phyloP scores from a whole-genome alignment of 2,797 vertebrate genomes.

The Falco berigora region DNA sequence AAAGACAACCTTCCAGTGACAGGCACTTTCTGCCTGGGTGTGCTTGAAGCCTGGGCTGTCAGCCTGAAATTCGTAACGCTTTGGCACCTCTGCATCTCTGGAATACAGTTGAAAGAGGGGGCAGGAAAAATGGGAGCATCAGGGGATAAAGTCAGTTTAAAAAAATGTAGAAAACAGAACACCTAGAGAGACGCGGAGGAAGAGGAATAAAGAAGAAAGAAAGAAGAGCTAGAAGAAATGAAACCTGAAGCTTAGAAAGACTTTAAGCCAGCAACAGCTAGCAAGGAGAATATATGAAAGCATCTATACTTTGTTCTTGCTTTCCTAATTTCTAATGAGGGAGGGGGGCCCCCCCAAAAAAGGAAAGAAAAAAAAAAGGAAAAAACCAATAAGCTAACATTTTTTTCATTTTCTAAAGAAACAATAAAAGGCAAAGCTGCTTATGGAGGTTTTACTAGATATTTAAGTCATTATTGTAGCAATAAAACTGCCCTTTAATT shows the following conservation, averaged over 20 bases:
- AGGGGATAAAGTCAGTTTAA: not conserved
- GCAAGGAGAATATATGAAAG: not conserved
- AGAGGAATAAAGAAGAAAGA: not conserved
- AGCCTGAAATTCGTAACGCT: not conserved
- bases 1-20: not conserved
- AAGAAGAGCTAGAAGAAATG: not conserved
- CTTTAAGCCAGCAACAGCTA: not conserved
- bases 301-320: not conserved
- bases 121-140: not conserved
- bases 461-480: constrained; percentile 14
- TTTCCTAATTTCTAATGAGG: not conserved
- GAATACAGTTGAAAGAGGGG: not conserved
- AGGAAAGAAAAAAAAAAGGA: too few relatives aligned
- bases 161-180: not conserved
- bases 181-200: not conserved
- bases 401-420: not conserved
- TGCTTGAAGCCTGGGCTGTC: not conserved
- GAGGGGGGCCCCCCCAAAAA: too few relatives aligned
- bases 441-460: constrained; percentile 17
- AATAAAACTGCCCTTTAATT: constrained; percentile 52
- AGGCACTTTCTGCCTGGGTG: not conserved
- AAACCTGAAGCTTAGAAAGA: not conserved
- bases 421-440: not conserved
- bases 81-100: not conserved
- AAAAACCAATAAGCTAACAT: not conserved